These are phyloP conservation scores for Erebia palarica DNA, from an alignment of 2,888 invertebrate genomes.

Conservation along the genomic window DNA sequence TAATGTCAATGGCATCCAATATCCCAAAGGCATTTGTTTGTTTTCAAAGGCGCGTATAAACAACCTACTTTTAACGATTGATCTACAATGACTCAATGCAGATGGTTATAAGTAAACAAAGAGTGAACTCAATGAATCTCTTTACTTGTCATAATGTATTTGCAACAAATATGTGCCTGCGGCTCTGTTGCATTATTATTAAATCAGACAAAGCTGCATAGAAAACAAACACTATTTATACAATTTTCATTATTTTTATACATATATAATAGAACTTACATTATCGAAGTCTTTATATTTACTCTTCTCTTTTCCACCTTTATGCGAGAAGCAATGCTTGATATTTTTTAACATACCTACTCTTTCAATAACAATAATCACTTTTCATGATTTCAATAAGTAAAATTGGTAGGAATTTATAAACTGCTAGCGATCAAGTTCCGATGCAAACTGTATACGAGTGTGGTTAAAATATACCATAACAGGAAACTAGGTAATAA, in stretches of 20 bases:
- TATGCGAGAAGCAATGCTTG: conserved; percentile 25
- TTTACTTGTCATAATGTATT: conserved; percentile 5
- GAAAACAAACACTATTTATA: not conserved
- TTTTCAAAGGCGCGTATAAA: conserved; percentile 55
- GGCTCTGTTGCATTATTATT: not conserved
- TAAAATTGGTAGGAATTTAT: conserved; percentile 24
- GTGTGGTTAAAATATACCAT: conserved; percentile 32
- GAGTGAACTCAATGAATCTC: conserved; percentile 14
- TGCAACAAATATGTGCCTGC: not conserved
- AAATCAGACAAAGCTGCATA: not conserved
- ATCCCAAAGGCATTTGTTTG: conserved; percentile 69
- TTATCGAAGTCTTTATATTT: conserved; percentile 10
- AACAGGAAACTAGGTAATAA: conserved; percentile 42
- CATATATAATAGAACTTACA: conserved; percentile 25
- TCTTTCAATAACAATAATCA: not conserved
- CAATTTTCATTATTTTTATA: not conserved
- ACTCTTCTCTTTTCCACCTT: conserved; percentile 16
- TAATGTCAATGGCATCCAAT: conserved; percentile 59
- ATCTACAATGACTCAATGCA: conserved; percentile 42
- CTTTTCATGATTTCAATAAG: conserved; percentile 5
- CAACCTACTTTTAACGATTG: conserved; percentile 43
- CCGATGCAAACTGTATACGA: conserved; percentile 34
- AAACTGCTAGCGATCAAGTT: conserved; percentile 23
- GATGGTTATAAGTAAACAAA: conserved; percentile 40
- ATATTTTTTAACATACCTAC: conserved; percentile 32